Base-by-base conservation (phyloP, 2,888 invertebrate genomes). In the Theretra japonica region DNA sequence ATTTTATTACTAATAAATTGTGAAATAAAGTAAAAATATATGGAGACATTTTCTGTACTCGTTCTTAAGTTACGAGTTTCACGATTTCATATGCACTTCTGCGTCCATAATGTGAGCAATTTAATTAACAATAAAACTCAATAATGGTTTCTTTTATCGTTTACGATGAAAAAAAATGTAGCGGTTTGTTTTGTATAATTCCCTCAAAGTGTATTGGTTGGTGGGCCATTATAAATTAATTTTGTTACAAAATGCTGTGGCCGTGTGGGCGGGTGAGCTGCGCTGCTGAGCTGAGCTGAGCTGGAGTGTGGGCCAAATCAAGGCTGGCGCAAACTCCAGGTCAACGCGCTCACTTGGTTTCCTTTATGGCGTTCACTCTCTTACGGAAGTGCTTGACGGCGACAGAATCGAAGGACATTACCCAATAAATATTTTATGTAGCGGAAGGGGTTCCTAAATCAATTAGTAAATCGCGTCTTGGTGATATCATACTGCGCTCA, bases 1-100 rank as follows among this genome's bases (percentile, higher is more conserved):
- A 87, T 91, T 91, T 90, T 83, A 92, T 82, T 90, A 86, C 82
- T 88, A 88, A 91, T 91, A 91, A 92, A 91, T 88, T 89, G 86
- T 82, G 82, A 79, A 82, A 86, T 87, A 85, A 88, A 86, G 81
- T 48, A 88, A 89, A 89, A 88, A 86, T 84, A 87, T 88, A 90
- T 84, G 83, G 80, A 81, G 85, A 89, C 88, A 87, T 87, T 88
- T 88, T 86, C 83, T 80, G 84, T 88, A 85, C 82, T 82, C 84
- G 85, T 88, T 89, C 82, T 83, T 86, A 83, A 23, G n/a, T 69
- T 74, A 69, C 79, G 79, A 80, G 77, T 89, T 90, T 89, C 87
- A 87, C 88, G 84, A 86, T 87, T 83, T 85, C 80, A 79, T 78
- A 75, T 81, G 82, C 83, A 85, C 82, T 87, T 85, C 81, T 82